Percentiles rank a stretch among this genome's conserved stretches.
Evolutionary conservation across 2,113 vertebrate genomes (phyloP).

Genomic region (Macrotus californicus): DNA sequence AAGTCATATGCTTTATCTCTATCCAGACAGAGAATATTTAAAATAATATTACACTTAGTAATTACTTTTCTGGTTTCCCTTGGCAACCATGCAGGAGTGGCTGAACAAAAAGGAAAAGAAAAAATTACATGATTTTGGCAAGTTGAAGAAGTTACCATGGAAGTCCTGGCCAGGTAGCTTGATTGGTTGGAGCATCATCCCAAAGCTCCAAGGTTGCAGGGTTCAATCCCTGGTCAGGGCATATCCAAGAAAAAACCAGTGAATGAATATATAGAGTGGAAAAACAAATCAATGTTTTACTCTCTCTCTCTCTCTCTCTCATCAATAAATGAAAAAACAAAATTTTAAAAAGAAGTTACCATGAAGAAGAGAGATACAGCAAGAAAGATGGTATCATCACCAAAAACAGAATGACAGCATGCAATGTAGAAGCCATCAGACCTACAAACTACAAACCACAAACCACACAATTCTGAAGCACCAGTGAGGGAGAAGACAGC

Average conservation of each 20-base stretch:
- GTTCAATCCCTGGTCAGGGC: no score
- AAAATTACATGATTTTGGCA: not conserved
- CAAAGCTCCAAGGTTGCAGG: no score
- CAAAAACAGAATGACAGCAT: not conserved
- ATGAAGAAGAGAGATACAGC: not conserved
- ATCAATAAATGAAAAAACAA: no score
- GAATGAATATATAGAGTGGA: no score
- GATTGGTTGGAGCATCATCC: no score
- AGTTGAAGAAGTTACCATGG: not conserved
- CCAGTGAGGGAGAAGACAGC: not conserved
- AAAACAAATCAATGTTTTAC: no score
- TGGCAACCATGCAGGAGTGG: slow-evolving; percentile 13
- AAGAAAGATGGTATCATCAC: not conserved
- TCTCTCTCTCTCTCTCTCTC: no score
- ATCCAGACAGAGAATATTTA: not conserved
- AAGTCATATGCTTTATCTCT: not conserved
- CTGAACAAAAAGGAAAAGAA: not conserved
- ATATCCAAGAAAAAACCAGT: no score
- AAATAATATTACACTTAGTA: slow-evolving; percentile 42
- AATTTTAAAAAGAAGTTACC: no score
- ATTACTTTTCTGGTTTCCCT: slow-evolving; percentile 26
- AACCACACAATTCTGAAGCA: not conserved
- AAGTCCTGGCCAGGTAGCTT: no score
- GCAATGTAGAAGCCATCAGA: not conserved
- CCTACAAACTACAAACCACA: not conserved